Base-by-base conservation (phyloP, 2,113 vertebrate genomes). In the Varanus salvator region DNA sequence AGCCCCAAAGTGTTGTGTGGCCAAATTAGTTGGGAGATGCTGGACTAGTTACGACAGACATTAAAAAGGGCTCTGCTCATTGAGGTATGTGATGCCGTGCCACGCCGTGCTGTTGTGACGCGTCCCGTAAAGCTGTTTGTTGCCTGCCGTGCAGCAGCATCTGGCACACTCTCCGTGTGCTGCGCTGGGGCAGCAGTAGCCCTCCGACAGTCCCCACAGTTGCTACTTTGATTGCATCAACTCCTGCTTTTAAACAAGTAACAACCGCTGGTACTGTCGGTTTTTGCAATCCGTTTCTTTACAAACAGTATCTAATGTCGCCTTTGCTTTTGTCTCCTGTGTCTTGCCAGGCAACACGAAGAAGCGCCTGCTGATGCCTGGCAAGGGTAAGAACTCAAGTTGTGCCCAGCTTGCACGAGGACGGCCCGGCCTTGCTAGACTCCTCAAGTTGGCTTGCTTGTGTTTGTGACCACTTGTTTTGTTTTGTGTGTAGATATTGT, bases 351-450 rank as follows among this genome's bases (percentile, higher is more conserved):
- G 98, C 97, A 97, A 95, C 96, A 95, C 96, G 97, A 98, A 98
- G 98, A 98, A 98, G 94, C 97, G 97, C 95, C 97, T 98, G 94
- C 97, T 98, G 97, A 98, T 98, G 97, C 97, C 98, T 96, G 97
- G 97, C 96, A 97, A 97, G 97, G 98, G 98, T 98, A 98, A 98
- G 98, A 97, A 95, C 95, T 92, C 90, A 94, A 93, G 93, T 94
- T 94, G 84, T 25, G 87, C 93, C 94, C 94, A 93, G 93, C 91
- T 93, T 93, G 87, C 93, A 95, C 93, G 95, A 94, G 93, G 95
- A 96, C 93, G 94, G 93, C 95, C 92, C 92, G 89, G 83, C 90
- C 87, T 92, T 93, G 90, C 83, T 66, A 75, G 87, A 93, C 85
- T 89, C 77, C 92, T 94, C 93, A 95, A 96, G 93, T 95, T 96